Evolutionary conservation across 2,113 vertebrate genomes (phyloP), one percentile per base, ranked within the genome.

Genomic region (Atrichornis clamosus): DNA sequence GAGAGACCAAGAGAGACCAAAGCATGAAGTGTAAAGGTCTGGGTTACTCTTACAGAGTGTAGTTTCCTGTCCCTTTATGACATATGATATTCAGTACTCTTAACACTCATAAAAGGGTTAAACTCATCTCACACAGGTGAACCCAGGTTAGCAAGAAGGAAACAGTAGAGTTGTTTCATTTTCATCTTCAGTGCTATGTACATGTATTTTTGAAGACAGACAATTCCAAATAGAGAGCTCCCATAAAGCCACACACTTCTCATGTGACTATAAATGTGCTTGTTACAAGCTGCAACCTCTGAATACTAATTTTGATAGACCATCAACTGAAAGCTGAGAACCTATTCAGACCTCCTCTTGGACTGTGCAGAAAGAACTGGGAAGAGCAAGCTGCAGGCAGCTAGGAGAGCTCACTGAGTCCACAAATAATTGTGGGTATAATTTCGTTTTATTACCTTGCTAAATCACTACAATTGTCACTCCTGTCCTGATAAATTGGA

Each of bases 121-220:
- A 95, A 62, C 33, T 88, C 47, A 46, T 75, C 83, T 78, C 15
- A 6, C 59, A 41, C 78, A 97, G 95, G 97, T 96, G 93, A 97
- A 84, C 79, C 90, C 88, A 96, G 96, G 96, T 96, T 94, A 94
- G 68, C 37, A 15, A 92, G 83, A 81, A 92, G 79, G 93, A 90
- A 95, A 53, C 41, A 46, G 95, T 14, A n/a, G 53, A 88, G 64
- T 75, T 75, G 78, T 84, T 95, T 90, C 78, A 19, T 91, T 90
- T 93, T 56, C 49, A 59, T 78, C 75, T 91, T 87, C 72, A 65
- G 63, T 88, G 82, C 79, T 83, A 22, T 39, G n/a, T 27, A n/a
- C 41, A 1, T 28, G 6, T 23, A 58, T 52, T 81, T 93, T 21
- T 77, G 68, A 77, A 86, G 77, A 46, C 39, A 47, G 74, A 65